Evolutionary conservation across 2,888 invertebrate species (phyloP), one percentile per base, ranked within the genome.

Genomic region (Xestobium rufovillosum): DNA sequence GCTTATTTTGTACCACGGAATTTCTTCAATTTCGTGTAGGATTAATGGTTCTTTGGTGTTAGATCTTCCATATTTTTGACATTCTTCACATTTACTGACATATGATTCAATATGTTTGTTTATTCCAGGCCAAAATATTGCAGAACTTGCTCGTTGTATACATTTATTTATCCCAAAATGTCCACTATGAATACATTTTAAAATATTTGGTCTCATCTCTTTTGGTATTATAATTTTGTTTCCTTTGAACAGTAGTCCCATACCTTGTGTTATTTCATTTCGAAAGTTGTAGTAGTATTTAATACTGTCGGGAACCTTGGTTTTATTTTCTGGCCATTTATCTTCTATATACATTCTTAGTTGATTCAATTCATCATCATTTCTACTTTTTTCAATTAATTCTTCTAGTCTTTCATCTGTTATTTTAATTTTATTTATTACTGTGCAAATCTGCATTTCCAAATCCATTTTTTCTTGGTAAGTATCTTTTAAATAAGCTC

Each of bases 1-100:
- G 14, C 34, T 35, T 14, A 39, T 12, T 29, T 35, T 35, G 12
- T 34, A 10, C 31, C 35, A 39, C 4, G 38, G 39, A 13, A 9
- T 14, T 12, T 38, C 41, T 32, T 40, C 42, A 35, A 31, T 34
- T n/a, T n/a, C n/a, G n/a, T n/a, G n/a, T n/a, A n/a, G n/a, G n/a
- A n/a, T n/a, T n/a, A n/a, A n/a, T n/a, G 38, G 27, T 14, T 33
- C 27, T 16, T 33, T 38, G 26, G 2, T 26, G 6, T 33, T 38
- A 9, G 33, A 33, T 12, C 28, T 38, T 33, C 12, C 11, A 19
- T 33, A 38, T 33, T 4, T 26, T 8, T 31, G 13, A 14, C 36
- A 36, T 9, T 26, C 31, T 12, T 17, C 8, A 14, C 36, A 36
- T n/a, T 4, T 3, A 3, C 9, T 30, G 17, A 36, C 14, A 13